Evolutionary conservation across 1,140 invertebrate genomes (phyloP).

Genomic region (Oryctes rhinoceros): DNA sequence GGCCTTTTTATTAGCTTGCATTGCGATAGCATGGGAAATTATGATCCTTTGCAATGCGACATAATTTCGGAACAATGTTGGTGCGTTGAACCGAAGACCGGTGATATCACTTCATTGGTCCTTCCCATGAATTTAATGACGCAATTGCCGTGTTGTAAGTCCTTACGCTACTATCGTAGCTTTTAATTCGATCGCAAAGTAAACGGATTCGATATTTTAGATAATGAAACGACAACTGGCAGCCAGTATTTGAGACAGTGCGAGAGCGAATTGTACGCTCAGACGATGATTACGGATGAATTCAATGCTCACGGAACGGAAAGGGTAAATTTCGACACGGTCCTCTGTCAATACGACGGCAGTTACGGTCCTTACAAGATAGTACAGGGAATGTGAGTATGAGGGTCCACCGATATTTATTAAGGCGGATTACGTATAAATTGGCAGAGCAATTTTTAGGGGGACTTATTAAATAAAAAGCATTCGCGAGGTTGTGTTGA

Average conservation of each 20-base stretch:
- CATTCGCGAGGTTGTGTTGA: too few relatives aligned
- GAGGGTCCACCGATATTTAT: too few relatives aligned
- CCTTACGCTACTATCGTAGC: background rate
- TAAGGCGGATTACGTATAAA: too few relatives aligned
- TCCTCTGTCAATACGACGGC: conserved; percentile 69
- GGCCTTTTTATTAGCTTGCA: conserved; percentile 64
- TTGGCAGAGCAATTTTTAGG: conserved; percentile 49
- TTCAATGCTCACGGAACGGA: conserved; percentile 64
- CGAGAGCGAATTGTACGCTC: conserved; percentile 65
- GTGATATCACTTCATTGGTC: conserved; percentile 62
- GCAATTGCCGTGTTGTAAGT: conserved; percentile 68
- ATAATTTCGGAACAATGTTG: conserved; percentile 65
- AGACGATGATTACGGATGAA: conserved; percentile 61
- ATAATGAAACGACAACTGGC: conserved; percentile 56
- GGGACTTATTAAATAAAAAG: too few relatives aligned
- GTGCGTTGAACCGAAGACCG: conserved; percentile 67
- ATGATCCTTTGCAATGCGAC: conserved; percentile 69
- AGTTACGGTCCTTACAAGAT: conserved; percentile 66
- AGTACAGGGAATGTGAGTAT: conserved; percentile 60
- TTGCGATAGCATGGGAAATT: conserved; percentile 68
- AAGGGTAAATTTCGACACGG: conserved; percentile 59
- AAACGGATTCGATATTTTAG: conserved; percentile 41
- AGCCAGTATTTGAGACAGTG: conserved; percentile 67
- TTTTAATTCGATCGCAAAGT: background rate
- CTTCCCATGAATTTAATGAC: conserved; percentile 64